Evolutionary conservation across 2,888 invertebrate species (phyloP).

Genomic region (Synanthedon myopaeformis): DNA sequence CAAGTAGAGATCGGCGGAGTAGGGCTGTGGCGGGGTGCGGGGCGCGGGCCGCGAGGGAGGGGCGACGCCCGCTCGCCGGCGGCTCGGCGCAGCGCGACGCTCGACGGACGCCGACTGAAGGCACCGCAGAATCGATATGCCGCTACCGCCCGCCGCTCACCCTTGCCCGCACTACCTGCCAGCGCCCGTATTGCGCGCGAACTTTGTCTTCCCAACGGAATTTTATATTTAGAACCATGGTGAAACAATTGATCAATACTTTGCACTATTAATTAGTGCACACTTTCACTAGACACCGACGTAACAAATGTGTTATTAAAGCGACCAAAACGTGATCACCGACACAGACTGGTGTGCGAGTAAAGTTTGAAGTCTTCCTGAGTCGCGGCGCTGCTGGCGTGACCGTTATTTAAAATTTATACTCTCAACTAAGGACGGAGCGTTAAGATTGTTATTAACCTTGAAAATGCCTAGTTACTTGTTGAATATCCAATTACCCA

Average conservation of each 20-base stretch:
- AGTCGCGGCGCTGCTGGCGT: not conserved
- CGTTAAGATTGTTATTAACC: not conserved
- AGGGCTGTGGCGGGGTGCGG: slow-evolving; percentile 21
- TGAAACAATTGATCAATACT: slow-evolving; percentile 68
- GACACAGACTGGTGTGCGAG: too few relatives aligned
- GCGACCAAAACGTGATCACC: too few relatives aligned
- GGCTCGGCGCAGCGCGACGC: slow-evolving; percentile 68
- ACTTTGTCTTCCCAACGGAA: slow-evolving; percentile 67
- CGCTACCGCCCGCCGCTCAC: slow-evolving; percentile 41
- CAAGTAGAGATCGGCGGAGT: slow-evolving; percentile 1
- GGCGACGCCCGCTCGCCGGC: slow-evolving; percentile 57
- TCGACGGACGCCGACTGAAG: slow-evolving; percentile 68
- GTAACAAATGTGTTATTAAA: not conserved
- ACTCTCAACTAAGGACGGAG: not conserved
- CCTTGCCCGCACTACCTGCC: slow-evolving; percentile 44
- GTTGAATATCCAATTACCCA: not conserved
- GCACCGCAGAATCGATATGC: slow-evolving; percentile 65
- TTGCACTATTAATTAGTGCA: slow-evolving; percentile 62
- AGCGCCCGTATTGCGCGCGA: slow-evolving; percentile 64
- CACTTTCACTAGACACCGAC: slow-evolving; percentile 38
- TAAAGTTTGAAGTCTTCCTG: not conserved
- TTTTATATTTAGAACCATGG: slow-evolving; percentile 69
- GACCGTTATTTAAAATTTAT: not conserved
- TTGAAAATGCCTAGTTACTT: not conserved
- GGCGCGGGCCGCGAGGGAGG: slow-evolving; percentile 25